Evolutionary conservation across 2,888 invertebrate species (phyloP), one percentile per base, ranked within the genome.

Genomic region (Cordilura impudica): DNA sequence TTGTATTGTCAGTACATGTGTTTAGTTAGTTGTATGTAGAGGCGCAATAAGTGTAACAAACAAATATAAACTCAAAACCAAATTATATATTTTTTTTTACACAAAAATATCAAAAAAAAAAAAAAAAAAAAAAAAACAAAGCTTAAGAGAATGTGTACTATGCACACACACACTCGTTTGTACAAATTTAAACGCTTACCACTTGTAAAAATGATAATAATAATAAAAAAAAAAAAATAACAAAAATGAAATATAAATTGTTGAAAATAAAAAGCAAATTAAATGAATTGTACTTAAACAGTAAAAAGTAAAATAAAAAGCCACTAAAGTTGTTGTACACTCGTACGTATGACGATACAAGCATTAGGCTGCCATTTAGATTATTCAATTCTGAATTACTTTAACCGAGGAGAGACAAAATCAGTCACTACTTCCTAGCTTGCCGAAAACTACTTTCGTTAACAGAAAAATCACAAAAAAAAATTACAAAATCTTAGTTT

Each of bases 231-330:
- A 21, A 58, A n/a, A n/a, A n/a, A n/a, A n/a, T 6, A 39, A 47
- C 43, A 71, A 65, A 58, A 71, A 58, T 65, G 49, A 65, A 65
- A 70, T 66, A 70, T 16, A 58, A 21, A 47, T 66, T 67, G 4
- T 54, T 66, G 45, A 12, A 49, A 53, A 60, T n/a, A 70, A 72
- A 78, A 63, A 35, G 43, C 29, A 63, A 67, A 79, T 79, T 79
- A 79, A 79, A 79, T 79, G 75, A 79, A 79, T 74, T 79, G 71
- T 66, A 74, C 66, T 78, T 61, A 70, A 78, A 71, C 47, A 71
- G 10, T 49, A 49, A 39, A 63, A 23, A 61, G 39, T 54, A 63
- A 47, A 43, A 21, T 4, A 53, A 4, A 60, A 18, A 58, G 54
- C 51, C 31, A 49, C 7, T 29, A 29, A 58, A 45, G 56, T 49